Conservation (phyloP, 2,888 invertebrate species). For the Cryptophagus acutangulus region DNA sequence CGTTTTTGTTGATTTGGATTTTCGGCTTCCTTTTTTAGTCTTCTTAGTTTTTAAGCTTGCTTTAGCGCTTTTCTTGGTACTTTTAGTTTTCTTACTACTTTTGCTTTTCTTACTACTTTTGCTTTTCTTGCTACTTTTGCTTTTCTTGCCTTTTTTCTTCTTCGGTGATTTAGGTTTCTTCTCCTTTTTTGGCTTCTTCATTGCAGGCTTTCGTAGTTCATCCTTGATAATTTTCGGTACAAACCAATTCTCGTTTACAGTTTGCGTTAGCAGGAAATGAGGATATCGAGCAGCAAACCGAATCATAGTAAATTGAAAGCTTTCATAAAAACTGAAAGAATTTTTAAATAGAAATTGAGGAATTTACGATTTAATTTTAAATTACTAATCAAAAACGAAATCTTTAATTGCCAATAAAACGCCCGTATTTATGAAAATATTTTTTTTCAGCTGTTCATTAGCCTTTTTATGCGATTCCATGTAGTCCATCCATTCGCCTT, state of each 20-base stretch:
- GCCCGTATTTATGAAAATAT: slow-evolving; percentile 36
- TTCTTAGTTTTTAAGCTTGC: slow-evolving; percentile 19
- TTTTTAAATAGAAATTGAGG: background rate
- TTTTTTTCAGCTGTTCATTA: slow-evolving; percentile 24
- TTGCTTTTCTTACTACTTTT: slow-evolving; percentile 27
- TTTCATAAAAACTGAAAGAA: slow-evolving; percentile 42
- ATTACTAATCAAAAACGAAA: slow-evolving; percentile 44
- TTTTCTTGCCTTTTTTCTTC: slow-evolving; percentile 27
- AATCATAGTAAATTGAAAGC: slow-evolving; percentile 42
- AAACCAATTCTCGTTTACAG: slow-evolving; percentile 39
- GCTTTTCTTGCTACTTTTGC: slow-evolving; percentile 28
- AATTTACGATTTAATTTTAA: background rate
- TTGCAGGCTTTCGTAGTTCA: slow-evolving; percentile 34
- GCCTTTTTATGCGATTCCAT: slow-evolving; percentile 20
- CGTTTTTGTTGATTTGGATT: slow-evolving; percentile 18
- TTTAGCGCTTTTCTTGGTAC: slow-evolving; percentile 19
- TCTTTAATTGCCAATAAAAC: slow-evolving; percentile 41
- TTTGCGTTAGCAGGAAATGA: slow-evolving; percentile 39
- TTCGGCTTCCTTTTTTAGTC: slow-evolving; percentile 19
- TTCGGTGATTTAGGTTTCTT: slow-evolving; percentile 30
- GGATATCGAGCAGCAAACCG: slow-evolving; percentile 36
- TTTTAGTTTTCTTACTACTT: slow-evolving; percentile 26
- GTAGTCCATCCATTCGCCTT: slow-evolving; percentile 22
- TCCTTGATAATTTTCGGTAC: slow-evolving; percentile 41
- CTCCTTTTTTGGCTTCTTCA: slow-evolving; percentile 31